Base-by-base conservation (phyloP, 2,113 vertebrate genomes). In the Oenanthe oenanthe region DNA sequence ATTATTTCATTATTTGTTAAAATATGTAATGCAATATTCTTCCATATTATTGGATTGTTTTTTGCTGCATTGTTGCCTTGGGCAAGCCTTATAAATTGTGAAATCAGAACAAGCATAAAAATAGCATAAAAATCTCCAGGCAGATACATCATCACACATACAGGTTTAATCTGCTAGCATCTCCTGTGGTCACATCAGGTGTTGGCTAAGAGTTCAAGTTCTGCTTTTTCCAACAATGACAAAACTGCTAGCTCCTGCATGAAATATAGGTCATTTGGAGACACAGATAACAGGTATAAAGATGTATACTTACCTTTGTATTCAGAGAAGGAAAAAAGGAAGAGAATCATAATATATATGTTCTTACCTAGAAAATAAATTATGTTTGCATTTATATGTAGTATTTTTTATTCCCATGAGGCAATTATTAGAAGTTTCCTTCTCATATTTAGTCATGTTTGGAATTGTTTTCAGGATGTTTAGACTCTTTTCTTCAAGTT, bases 401-500 rank as follows among this genome's bases (percentile, higher is more conserved):
- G 29, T 31, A 47, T 48, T 75, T 15, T 81, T 84, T 76, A 91
- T 90, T 94, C 80, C 53, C 81, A 74, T 70, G 25, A 95, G 87
- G 31, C 34, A 81, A 43, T 89, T 95, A 91, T 89, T 96, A 92
- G 84, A 96, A 95, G 77, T 84, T 45, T 84, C 60, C n/a, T 93
- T 88, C 65, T 93, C 40, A 6, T 85, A 96, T 97, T 96, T 90
- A 96, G 85, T 96, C 89, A 92, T 96, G 92, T 95, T 97, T 98
- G 88, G 93, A 96, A 95, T 97, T 95, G 81, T 97, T 96, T 97
- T 93, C 92, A 95, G 89, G 95, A 96, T 97, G 86, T 96, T 98
- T 97, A 97, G 84, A 96, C 95, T 94, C 86, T 96, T 96, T 96
- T 97, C 90, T 93, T 96, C 96, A 96, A 88, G 76, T 96, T 97